A percentile compares a stretch with the other conserved stretches of the same genome.
These are phyloP conservation scores for Australoheros scitulus DNA, from an alignment of 2,113 vertebrate species.

Conservation along the genomic window DNA sequence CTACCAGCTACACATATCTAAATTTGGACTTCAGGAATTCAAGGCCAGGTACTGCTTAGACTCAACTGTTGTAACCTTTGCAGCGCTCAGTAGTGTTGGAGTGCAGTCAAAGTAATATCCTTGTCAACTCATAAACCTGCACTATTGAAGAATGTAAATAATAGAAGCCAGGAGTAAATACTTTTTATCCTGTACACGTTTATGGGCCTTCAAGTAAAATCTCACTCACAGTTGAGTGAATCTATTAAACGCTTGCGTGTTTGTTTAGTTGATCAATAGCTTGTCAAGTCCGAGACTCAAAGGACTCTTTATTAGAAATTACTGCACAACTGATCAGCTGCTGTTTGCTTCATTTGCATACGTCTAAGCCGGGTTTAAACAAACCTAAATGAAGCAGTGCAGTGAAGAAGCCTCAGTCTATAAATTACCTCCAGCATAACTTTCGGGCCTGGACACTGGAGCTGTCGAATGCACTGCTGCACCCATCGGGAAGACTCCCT, in stretches of 20 bases:
- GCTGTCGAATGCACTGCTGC: conserved; percentile 51
- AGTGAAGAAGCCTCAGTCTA: conserved; percentile 23
- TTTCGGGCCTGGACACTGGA: conserved; percentile 43
- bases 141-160: conserved; percentile 8
- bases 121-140: background rate
- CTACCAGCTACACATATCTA: background rate
- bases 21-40: background rate
- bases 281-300: background rate
- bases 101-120: background rate
- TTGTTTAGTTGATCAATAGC: background rate
- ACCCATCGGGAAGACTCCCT: conserved; percentile 37
- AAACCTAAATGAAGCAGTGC: conserved; percentile 9
- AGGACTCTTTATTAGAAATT: background rate
- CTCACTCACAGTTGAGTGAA: background rate
- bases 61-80: conserved; percentile 6
- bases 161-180: background rate
- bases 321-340: background rate
- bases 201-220: background rate
- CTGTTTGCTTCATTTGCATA: background rate
- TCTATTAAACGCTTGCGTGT: background rate
- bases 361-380: conserved; percentile 11
- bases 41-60: background rate
- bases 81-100: background rate
- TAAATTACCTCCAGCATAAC: conserved; percentile 48
- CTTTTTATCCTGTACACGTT: background rate